phyloP scores from a whole-genome alignment of 37 sponge, comb jelly and placozoan genomes.

The Axinella damicornis region DNA sequence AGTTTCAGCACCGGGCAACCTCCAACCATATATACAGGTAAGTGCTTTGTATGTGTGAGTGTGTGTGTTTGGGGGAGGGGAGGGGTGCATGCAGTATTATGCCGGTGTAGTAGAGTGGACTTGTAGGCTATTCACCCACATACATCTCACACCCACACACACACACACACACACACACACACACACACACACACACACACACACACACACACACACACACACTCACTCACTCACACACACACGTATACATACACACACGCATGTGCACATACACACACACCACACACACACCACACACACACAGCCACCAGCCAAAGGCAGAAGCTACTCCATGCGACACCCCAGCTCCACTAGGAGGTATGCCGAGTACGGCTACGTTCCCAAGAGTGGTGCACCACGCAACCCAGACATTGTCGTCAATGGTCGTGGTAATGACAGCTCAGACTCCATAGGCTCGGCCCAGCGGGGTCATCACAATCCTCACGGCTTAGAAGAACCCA shows the following conservation, averaged over 20 bases:
- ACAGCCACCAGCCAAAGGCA: constrained; percentile 8
- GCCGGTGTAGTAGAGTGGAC: too few species aligned
- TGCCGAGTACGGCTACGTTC: constrained; percentile 1
- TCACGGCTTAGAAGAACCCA: neutral
- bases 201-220: too few species aligned
- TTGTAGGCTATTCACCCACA: too few species aligned
- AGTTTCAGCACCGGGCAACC: constrained; percentile 60
- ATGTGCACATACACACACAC: too few species aligned
- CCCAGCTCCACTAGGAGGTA: constrained; percentile 32
- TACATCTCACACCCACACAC: too few species aligned
- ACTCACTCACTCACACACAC: too few species aligned
- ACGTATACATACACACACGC: too few species aligned
- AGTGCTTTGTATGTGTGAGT: neutral
- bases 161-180: too few species aligned
- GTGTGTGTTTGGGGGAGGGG: too few species aligned
- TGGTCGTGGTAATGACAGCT: constrained; percentile 48
- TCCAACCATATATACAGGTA: constrained; percentile 35
- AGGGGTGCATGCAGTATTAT: too few species aligned
- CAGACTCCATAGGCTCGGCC: constrained; percentile 41
- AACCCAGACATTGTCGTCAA: constrained; percentile 35
- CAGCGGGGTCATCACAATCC: neutral
- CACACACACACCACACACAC: too few species aligned
- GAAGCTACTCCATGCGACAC: constrained; percentile 80
- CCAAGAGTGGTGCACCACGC: constrained; percentile 15
- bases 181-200: too few species aligned